phyloP scores from a whole-genome alignment of 2,888 invertebrate genomes.

The Octonoba sinensis region DNA sequence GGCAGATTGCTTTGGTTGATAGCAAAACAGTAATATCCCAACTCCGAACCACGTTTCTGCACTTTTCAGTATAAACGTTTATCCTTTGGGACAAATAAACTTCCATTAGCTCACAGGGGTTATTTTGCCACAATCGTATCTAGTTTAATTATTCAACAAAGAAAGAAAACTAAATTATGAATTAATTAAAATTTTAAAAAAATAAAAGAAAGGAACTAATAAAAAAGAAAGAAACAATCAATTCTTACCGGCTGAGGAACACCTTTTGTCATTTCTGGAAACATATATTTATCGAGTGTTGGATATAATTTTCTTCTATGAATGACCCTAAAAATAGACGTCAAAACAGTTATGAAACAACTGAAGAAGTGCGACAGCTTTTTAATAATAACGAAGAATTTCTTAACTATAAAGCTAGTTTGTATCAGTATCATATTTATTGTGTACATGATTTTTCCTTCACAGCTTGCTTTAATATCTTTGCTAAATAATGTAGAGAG shows the following conservation, averaged over 20 bases:
- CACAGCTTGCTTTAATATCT: not conserved
- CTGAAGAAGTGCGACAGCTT: not conserved
- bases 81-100: too few species aligned
- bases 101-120: too few species aligned
- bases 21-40: too few species aligned
- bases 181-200: too few species aligned
- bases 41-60: too few species aligned
- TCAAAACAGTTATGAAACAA: not conserved
- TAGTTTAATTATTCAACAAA: too few species aligned
- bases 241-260: constrained; percentile 28
- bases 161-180: too few species aligned
- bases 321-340: constrained; percentile 21
- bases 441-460: not conserved
- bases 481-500: not conserved
- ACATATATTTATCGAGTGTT: constrained; percentile 16
- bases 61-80: too few species aligned
- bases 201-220: not conserved
- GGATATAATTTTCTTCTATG: constrained; percentile 21
- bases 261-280: constrained; percentile 43
- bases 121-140: too few species aligned
- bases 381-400: not conserved
- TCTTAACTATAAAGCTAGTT: not conserved
- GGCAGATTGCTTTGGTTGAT: too few species aligned
- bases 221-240: not conserved
- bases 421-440: not conserved